phyloP scores from a whole-genome alignment of 2,888 invertebrate genomes.

The Lepeophtheirus nordmannii region DNA sequence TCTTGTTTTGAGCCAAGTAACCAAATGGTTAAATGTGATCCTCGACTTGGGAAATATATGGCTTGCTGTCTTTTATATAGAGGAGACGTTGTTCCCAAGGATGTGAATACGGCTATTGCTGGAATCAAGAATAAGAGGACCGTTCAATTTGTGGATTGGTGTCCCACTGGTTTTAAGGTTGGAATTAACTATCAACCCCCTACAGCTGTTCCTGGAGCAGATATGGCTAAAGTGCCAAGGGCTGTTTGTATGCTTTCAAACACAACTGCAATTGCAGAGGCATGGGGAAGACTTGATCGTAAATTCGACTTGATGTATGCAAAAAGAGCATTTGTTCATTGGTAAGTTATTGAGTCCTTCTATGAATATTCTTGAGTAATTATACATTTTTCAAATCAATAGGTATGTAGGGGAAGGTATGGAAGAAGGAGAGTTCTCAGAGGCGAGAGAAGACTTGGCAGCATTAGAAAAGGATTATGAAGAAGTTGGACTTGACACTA shows the following conservation, averaged over 20 bases:
- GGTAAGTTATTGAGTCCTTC: slow-evolving; percentile 56
- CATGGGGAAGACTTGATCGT: slow-evolving; percentile 59
- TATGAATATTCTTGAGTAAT: slow-evolving; percentile 41
- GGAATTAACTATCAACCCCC: slow-evolving; percentile 40
- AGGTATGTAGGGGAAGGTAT: slow-evolving; percentile 35
- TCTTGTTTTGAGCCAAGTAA: slow-evolving; percentile 53
- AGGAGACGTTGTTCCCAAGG: slow-evolving; percentile 40
- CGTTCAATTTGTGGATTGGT: slow-evolving; percentile 43
- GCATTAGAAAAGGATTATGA: slow-evolving; percentile 36
- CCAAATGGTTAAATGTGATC: slow-evolving; percentile 58
- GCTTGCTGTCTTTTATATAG: slow-evolving; percentile 84
- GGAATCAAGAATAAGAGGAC: slow-evolving; percentile 38
- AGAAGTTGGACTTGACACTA: slow-evolving; percentile 34
- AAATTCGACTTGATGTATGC: slow-evolving; percentile 68
- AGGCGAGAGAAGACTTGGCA: slow-evolving; percentile 36
- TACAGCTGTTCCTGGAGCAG: slow-evolving; percentile 38
- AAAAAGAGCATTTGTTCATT: slow-evolving; percentile 73
- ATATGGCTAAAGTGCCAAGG: slow-evolving; percentile 39
- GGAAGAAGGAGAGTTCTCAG: slow-evolving; percentile 36
- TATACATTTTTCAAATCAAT: not conserved
- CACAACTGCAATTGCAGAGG: slow-evolving; percentile 76
- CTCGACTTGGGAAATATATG: slow-evolving; percentile 41
- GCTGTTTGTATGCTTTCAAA: slow-evolving; percentile 52
- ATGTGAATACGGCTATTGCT: slow-evolving; percentile 35
- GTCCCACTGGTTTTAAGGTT: slow-evolving; percentile 73